Evolutionary conservation across 2,113 vertebrate species (phyloP).

Genomic region (Tragulus kanchil): DNA sequence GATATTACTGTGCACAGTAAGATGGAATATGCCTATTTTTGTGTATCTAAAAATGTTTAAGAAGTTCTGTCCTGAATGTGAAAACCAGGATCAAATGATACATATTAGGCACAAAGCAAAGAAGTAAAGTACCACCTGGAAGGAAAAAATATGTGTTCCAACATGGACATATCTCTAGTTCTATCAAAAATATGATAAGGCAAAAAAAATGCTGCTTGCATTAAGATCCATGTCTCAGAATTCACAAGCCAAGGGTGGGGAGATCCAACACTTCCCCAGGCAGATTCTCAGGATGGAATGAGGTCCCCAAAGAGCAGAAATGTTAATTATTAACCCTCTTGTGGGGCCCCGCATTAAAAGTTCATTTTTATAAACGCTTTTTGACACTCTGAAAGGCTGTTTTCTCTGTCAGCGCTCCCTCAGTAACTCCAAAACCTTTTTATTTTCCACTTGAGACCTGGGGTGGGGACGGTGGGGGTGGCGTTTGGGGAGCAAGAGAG

Average conservation of each 20-base stretch:
- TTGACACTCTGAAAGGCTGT: slow-evolving; percentile 67
- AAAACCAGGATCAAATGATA: slow-evolving; percentile 77
- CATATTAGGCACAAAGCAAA: slow-evolving; percentile 72
- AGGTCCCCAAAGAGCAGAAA: slow-evolving; percentile 52
- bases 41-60: slow-evolving; percentile 83
- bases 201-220: slow-evolving; percentile 30
- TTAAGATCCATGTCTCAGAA: slow-evolving; percentile 49
- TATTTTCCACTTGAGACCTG: not conserved
- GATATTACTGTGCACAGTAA: slow-evolving; percentile 77
- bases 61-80: slow-evolving; percentile 78
- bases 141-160: slow-evolving; percentile 72
- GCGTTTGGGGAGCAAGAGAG: slow-evolving; percentile 25
- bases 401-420: not conserved
- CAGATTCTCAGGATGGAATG: not conserved
- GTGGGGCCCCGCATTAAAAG: not conserved
- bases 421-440: not conserved
- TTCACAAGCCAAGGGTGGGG: not conserved
- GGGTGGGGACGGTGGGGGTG: not conserved
- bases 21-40: slow-evolving; percentile 75
- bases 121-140: slow-evolving; percentile 71
- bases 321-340: slow-evolving; percentile 70
- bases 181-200: slow-evolving; percentile 71
- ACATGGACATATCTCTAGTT: slow-evolving; percentile 57
- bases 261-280: not conserved
- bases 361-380: slow-evolving; percentile 67